Percentiles rank a stretch among this genome's conserved stretches.
phyloP scores from a whole-genome alignment of 2,888 invertebrate genomes.

The Mallateleia sp. region DNA sequence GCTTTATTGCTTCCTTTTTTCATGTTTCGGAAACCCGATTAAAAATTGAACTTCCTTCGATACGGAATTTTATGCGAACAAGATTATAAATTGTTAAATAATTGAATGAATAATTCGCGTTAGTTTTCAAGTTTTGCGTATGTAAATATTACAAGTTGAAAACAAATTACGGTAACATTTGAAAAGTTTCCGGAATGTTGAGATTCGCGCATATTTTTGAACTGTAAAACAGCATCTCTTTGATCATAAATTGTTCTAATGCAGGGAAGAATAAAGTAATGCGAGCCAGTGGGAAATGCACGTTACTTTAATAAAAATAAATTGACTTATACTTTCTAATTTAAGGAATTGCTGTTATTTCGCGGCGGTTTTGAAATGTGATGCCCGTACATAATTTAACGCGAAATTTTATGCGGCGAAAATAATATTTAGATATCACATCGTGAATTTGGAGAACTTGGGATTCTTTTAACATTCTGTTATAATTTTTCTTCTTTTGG shows the following conservation, averaged over 20 bases:
- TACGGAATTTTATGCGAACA: neutral
- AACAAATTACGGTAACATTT: conserved; percentile 50
- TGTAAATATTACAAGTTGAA: conserved; percentile 31
- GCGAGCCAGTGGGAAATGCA: conserved; percentile 29
- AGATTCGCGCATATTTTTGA: conserved; percentile 48
- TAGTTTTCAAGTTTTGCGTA: neutral
- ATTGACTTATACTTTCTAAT: conserved; percentile 62
- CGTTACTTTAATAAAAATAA: conserved; percentile 63
- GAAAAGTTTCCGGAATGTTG: conserved; percentile 48
- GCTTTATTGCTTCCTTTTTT: conserved; percentile 10
- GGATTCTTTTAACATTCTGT: no score
- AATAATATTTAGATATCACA: no score
- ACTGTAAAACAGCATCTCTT: conserved; percentile 56
- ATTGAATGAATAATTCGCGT: neutral
- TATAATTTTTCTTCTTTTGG: no score
- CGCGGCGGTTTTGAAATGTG: conserved; percentile 15
- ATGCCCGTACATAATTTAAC: neutral
- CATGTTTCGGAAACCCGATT: conserved; percentile 23
- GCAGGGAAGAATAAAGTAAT: conserved; percentile 53
- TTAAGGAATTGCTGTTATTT: conserved; percentile 46
- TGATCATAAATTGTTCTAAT: conserved; percentile 65
- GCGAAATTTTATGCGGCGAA: no score
- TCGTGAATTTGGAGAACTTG: no score
- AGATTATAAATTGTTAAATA: conserved; percentile 10
- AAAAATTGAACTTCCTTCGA: conserved; percentile 35